These are phyloP conservation scores for Tipula lateralis DNA, from an alignment of 2,888 invertebrate species.

Conservation along the genomic window DNA sequence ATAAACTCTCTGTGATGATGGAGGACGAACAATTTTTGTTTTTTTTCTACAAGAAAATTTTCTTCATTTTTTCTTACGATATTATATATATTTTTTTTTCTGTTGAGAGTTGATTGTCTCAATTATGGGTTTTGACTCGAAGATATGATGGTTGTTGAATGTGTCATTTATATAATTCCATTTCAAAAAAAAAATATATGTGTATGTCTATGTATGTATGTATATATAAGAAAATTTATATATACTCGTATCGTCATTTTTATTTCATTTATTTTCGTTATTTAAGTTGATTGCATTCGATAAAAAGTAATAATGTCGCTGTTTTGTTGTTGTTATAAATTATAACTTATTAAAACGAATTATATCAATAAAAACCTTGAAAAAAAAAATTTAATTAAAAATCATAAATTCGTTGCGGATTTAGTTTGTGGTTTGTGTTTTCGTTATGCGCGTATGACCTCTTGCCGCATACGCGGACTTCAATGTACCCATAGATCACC, in stretches of 20 bases:
- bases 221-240: constrained; percentile 12
- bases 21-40: neutral
- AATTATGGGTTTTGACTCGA: constrained; percentile 29
- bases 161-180: constrained; percentile 26
- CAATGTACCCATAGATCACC: neutral
- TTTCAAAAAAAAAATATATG: neutral
- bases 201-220: neutral
- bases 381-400: neutral
- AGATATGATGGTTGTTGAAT: constrained; percentile 29
- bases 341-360: constrained; percentile 19
- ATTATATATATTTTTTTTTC: neutral
- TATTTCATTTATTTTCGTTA: constrained; percentile 11
- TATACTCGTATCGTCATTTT: constrained; percentile 1
- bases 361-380: neutral
- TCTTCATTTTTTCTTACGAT: constrained; percentile 19
- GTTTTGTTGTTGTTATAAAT: neutral
- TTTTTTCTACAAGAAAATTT: neutral
- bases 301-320: constrained; percentile 4
- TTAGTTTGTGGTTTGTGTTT: neutral
- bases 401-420: neutral
- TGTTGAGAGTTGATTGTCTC: constrained; percentile 27
- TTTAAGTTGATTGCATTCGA: constrained; percentile 29
- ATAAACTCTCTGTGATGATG: neutral
- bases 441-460: neutral
- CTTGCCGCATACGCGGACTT: neutral